Conservation (phyloP, 2,113 vertebrate species). For the Podiceps cristatus region DNA sequence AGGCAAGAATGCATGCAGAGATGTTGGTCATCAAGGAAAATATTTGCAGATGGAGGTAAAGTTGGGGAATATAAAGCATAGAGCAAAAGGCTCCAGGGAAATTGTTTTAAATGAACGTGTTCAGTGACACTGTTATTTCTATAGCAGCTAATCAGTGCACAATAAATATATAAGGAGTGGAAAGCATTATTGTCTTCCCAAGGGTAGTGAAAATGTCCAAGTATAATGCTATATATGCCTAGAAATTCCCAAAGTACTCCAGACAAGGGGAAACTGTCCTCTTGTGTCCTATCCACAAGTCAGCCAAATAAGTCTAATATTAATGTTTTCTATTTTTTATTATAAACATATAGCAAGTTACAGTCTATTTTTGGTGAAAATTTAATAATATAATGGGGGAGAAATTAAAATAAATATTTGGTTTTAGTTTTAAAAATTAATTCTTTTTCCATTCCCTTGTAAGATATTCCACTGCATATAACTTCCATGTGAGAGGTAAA, state of each 20-base stretch:
- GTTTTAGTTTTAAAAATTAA: background rate
- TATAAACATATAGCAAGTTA: background rate
- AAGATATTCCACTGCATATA: background rate
- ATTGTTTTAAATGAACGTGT: background rate
- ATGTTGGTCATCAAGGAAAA: constrained; percentile 6
- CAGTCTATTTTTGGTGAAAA: background rate
- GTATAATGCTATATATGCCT: background rate
- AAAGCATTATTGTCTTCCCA: background rate
- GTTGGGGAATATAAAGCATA: background rate
- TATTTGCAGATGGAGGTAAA: constrained; percentile 43
- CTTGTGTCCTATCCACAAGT: background rate
- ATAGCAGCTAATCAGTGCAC: background rate
- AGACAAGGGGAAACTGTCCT: background rate
- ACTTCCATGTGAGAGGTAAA: background rate
- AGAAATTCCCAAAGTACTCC: background rate
- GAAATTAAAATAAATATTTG: background rate
- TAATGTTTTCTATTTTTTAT: background rate
- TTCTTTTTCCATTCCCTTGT: background rate
- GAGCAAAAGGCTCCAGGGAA: background rate
- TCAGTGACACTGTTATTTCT: constrained; percentile 26
- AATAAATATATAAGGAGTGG: constrained; percentile 3
- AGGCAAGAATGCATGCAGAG: background rate
- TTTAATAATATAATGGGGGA: background rate
- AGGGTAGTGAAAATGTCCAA: background rate
- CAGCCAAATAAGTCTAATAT: background rate